These are phyloP conservation scores for Hydrolagus affinis DNA, from an alignment of 2,113 vertebrate genomes.

Conservation along the genomic window DNA sequence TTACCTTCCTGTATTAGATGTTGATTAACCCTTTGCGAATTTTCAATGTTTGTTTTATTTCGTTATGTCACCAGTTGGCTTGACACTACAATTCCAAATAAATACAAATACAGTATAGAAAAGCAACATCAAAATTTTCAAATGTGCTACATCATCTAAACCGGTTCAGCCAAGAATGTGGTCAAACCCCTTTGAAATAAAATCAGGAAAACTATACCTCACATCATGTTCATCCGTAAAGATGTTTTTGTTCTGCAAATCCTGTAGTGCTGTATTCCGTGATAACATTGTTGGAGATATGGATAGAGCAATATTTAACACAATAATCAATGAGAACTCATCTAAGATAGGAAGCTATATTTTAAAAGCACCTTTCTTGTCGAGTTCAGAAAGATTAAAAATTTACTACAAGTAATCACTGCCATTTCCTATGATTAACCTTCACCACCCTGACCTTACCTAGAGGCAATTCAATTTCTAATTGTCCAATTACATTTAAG, in stretches of 20 bases:
- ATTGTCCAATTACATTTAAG: slow-evolving; percentile 42
- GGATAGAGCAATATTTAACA: slow-evolving; percentile 15
- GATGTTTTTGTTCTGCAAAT: too few species aligned
- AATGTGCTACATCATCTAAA: too few species aligned
- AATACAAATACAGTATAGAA: too few species aligned
- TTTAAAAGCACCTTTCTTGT: slow-evolving; percentile 36
- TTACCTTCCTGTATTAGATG: too few species aligned
- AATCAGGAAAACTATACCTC: not conserved
- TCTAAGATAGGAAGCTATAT: slow-evolving; percentile 34
- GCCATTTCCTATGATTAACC: slow-evolving; percentile 67
- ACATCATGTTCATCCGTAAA: not conserved
- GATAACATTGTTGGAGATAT: not conserved
- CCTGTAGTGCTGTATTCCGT: not conserved
- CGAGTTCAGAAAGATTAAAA: slow-evolving; percentile 50
- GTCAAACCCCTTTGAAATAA: not conserved
- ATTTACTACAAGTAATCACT: slow-evolving; percentile 50
- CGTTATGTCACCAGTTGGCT: too few species aligned
- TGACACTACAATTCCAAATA: too few species aligned
- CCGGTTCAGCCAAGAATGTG: too few species aligned
- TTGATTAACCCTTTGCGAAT: too few species aligned
- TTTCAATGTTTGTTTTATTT: too few species aligned
- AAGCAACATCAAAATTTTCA: too few species aligned
- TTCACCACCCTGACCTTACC: slow-evolving; percentile 48
- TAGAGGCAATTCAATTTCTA: slow-evolving; percentile 44
- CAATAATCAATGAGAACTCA: not conserved